These are phyloP conservation scores for Tonatia bakeri DNA, from an alignment of 2,113 vertebrate genomes.

Conservation along the genomic window DNA sequence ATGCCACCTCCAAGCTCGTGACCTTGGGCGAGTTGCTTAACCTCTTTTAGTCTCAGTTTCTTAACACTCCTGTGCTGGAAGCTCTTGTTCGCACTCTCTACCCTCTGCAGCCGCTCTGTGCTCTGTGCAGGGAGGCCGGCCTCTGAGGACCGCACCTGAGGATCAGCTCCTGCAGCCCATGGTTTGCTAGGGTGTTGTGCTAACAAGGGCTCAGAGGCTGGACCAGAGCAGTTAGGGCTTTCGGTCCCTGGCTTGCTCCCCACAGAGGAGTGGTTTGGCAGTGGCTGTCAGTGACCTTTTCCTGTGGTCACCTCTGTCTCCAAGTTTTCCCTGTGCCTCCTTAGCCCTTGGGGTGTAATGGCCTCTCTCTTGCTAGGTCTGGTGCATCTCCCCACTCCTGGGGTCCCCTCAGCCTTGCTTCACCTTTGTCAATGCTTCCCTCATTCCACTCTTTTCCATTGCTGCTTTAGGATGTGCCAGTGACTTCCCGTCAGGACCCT, in stretches of 20 bases:
- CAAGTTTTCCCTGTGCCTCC: not conserved
- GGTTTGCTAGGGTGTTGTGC: not conserved
- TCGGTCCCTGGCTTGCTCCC: too few species aligned
- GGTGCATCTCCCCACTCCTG: fast-evolving
- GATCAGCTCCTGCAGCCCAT: not conserved
- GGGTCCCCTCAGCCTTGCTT: not conserved
- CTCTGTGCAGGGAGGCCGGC: not conserved
- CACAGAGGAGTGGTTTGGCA: not conserved
- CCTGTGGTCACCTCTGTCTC: not conserved
- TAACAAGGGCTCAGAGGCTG: not conserved
- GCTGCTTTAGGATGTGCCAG: fast-evolving
- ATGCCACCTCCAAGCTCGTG: not conserved
- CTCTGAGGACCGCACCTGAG: not conserved
- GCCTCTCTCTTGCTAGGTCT: not conserved
- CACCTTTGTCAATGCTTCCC: not conserved
- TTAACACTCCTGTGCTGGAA: not conserved
- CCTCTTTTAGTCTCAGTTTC: not conserved
- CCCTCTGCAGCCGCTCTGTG: too few species aligned
- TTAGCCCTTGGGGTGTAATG: not conserved
- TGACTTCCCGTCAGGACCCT: not conserved
- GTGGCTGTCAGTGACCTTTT: not conserved
- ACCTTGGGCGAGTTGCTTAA: not conserved
- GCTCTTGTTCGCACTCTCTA: fast-evolving
- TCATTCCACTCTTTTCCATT: not conserved
- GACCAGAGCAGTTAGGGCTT: not conserved